Conservation (phyloP, 2,888 invertebrate species). For the Orchesellides sinensis region DNA sequence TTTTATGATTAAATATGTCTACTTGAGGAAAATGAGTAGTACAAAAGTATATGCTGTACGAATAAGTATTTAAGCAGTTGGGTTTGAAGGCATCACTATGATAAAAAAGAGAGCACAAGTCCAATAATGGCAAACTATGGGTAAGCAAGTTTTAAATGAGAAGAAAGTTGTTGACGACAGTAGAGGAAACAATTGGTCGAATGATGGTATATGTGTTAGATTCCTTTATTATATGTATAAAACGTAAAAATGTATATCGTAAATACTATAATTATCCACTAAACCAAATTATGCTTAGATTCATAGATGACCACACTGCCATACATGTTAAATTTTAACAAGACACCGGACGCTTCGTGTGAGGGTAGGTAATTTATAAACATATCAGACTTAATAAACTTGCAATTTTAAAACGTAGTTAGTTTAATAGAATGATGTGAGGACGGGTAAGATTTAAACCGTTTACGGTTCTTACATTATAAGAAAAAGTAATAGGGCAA, state of each 20-base stretch:
- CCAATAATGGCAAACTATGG: not conserved
- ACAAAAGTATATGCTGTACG: not conserved
- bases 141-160: not conserved
- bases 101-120: not conserved
- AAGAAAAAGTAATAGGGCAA: too few relatives aligned
- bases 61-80: not conserved
- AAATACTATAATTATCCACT: not conserved
- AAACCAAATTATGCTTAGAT: not conserved
- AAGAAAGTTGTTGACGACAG: constrained; percentile 19
- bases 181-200: constrained; percentile 16
- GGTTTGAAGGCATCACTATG: not conserved
- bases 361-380: not conserved
- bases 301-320: not conserved
- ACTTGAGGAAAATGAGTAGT: not conserved
- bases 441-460: too few relatives aligned
- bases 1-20: not conserved
- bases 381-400: too few relatives aligned
- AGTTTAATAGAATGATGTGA: too few relatives aligned
- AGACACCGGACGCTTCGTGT: not conserved
- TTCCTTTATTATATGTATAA: not conserved
- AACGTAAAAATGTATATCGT: not conserved
- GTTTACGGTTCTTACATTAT: too few relatives aligned
- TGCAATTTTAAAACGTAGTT: too few relatives aligned
- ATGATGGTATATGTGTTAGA: constrained; percentile 8
- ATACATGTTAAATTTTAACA: not conserved